Percentiles rank a stretch among this genome's conserved stretches.
Conservation (phyloP, 2,797 vertebrate species). For the Taeniopygia guttata region DNA sequence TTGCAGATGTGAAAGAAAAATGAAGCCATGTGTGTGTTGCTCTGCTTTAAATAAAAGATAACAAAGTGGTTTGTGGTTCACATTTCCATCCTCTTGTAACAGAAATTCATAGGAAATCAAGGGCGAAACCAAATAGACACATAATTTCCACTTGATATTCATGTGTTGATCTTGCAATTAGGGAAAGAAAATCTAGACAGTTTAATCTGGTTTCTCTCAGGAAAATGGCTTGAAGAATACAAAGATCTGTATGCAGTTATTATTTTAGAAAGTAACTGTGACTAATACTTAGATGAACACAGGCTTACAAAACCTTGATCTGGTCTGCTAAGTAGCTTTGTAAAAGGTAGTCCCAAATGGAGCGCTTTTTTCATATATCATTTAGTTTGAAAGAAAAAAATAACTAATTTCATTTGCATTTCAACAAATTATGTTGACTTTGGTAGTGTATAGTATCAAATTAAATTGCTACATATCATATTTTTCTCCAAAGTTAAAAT, state of each 20-base stretch:
- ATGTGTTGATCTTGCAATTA: neutral
- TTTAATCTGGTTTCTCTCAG: neutral
- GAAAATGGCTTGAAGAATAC: neutral
- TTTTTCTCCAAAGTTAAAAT: conserved; percentile 56
- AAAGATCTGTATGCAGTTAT: neutral
- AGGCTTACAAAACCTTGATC: neutral
- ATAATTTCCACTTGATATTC: neutral
- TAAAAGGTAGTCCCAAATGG: neutral
- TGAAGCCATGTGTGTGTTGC: neutral
- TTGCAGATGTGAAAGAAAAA: conserved; percentile 50
- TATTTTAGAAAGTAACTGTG: neutral
- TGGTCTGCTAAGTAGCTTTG: neutral
- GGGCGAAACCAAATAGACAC: conserved; percentile 14
- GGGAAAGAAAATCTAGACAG: neutral
- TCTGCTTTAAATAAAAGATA: neutral
- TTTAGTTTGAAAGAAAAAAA: neutral
- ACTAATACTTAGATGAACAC: neutral
- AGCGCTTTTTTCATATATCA: neutral
- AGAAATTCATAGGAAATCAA: conserved; percentile 51
- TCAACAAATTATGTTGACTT: conserved; percentile 11
- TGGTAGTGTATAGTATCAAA: neutral
- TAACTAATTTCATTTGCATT: neutral
- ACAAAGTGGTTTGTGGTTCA: conserved; percentile 34
- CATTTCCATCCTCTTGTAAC: conserved; percentile 62
- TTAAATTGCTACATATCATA: neutral